A percentile compares a stretch with the other conserved stretches of the same genome.
Conservation (phyloP, 1,140 invertebrate genomes). For the Drosophila biarmipes region DNA sequence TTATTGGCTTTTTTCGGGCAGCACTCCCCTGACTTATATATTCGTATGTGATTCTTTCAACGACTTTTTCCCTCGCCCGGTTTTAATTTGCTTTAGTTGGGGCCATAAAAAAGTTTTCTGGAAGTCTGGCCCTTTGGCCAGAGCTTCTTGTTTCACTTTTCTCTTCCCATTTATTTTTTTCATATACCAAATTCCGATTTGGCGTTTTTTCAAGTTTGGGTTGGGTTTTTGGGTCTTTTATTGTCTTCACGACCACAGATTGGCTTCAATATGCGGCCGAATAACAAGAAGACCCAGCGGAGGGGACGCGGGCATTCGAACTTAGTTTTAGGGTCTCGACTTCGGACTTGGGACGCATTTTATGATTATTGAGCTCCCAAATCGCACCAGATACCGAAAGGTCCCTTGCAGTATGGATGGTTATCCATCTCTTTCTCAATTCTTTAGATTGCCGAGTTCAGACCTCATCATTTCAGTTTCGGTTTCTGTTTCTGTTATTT, state of each 20-base stretch:
- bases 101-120: slow-evolving; percentile 47
- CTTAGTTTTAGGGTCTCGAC: slow-evolving; percentile 56
- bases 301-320: slow-evolving; percentile 43
- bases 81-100: slow-evolving; percentile 62
- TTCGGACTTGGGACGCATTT: slow-evolving; percentile 52
- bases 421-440: slow-evolving; percentile 74
- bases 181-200: slow-evolving; percentile 72
- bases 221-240: slow-evolving; percentile 61
- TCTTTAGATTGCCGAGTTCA: slow-evolving; percentile 53
- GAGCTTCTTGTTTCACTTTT: slow-evolving; percentile 47
- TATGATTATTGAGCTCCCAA: slow-evolving; percentile 73
- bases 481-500: slow-evolving; percentile 32
- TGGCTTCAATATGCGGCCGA: slow-evolving; percentile 64
- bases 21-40: slow-evolving; percentile 28
- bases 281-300: slow-evolving; percentile 29
- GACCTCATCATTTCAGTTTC: slow-evolving; percentile 42
- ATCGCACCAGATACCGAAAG: slow-evolving; percentile 27
- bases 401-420: slow-evolving; percentile 30
- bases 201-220: slow-evolving; percentile 54
- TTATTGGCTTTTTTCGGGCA: slow-evolving; percentile 25
- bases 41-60: slow-evolving; percentile 32
- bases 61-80: slow-evolving; percentile 4
- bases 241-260: slow-evolving; percentile 77
- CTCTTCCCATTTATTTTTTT: slow-evolving; percentile 8
- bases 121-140: slow-evolving; percentile 34